Percentiles rank a stretch among this genome's conserved stretches.
These are phyloP conservation scores for Euspilapteryx auroguttella DNA, from an alignment of 2,888 invertebrate genomes.

Conservation along the genomic window DNA sequence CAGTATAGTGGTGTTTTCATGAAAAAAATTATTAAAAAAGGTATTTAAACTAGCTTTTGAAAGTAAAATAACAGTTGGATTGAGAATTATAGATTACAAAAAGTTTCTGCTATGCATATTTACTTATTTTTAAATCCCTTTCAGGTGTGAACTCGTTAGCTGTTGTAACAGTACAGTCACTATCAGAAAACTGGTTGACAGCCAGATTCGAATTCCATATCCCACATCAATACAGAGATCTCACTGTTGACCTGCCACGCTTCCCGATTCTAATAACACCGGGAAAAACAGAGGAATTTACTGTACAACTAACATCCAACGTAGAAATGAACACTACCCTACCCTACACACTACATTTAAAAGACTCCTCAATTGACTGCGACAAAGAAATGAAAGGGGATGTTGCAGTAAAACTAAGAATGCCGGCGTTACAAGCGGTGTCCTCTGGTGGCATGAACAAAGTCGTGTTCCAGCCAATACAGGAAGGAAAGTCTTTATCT, in stretches of 20 bases:
- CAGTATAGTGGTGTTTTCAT: no score
- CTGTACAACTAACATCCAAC: conserved; percentile 27
- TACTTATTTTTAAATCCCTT: no score
- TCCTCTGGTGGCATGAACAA: conserved; percentile 37
- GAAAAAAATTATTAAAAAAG: no score
- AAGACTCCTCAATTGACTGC: conserved; percentile 30
- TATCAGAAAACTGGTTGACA: conserved; percentile 38
- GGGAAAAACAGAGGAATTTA: conserved; percentile 29
- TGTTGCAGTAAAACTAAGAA: conserved; percentile 25
- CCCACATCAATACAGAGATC: conserved; percentile 18
- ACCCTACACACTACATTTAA: conserved; percentile 24
- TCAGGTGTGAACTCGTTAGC: conserved; percentile 27
- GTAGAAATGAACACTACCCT: conserved; percentile 22
- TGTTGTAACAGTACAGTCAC: conserved; percentile 24
- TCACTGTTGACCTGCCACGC: conserved; percentile 34
- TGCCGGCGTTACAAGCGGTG: conserved; percentile 38
- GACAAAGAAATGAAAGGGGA: conserved; percentile 25
- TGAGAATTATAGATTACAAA: no score
- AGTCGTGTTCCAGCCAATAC: conserved; percentile 25
- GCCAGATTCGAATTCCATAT: conserved; percentile 29
- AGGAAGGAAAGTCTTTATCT: conserved; percentile 18
- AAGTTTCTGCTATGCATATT: no score
- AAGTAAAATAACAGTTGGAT: no score
- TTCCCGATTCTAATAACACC: conserved; percentile 35
- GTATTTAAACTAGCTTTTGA: no score